Evolutionary conservation across 2,888 invertebrate species (phyloP).

Genomic region (Escarpia spicata): DNA sequence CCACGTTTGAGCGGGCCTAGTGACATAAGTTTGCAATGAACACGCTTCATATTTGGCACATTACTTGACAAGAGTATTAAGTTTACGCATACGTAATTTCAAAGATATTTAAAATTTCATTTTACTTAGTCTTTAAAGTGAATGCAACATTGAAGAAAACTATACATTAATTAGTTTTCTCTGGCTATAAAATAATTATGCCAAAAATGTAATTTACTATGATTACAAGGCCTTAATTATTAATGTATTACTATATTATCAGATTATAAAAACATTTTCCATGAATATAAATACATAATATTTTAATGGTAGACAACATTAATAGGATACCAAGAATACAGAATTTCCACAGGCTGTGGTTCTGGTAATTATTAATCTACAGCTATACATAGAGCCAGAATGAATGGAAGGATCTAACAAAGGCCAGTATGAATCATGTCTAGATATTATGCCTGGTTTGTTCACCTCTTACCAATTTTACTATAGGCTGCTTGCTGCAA

Average conservation of each 20-base stretch:
- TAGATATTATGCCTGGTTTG: background rate
- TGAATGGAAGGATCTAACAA: background rate
- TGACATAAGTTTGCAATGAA: too few species aligned
- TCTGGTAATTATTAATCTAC: background rate
- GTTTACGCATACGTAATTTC: too few species aligned
- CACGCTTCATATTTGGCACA: too few species aligned
- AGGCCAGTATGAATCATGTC: background rate
- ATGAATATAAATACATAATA: background rate
- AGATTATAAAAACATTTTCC: background rate
- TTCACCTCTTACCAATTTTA: background rate
- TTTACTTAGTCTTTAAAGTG: too few species aligned
- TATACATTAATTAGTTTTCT: too few species aligned
- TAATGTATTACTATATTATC: background rate
- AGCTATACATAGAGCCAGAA: background rate
- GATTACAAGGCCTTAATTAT: background rate
- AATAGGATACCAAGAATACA: background rate
- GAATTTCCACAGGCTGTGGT: background rate
- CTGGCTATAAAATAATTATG: too few species aligned
- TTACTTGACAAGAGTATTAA: too few species aligned
- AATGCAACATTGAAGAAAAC: too few species aligned
- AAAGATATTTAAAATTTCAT: too few species aligned
- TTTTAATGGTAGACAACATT: background rate
- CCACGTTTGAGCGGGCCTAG: too few species aligned
- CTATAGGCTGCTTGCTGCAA: background rate
- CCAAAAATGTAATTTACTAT: background rate